Evolutionary conservation across 2,113 vertebrate species (phyloP).

Genomic region (Entomyzon cyanotis): DNA sequence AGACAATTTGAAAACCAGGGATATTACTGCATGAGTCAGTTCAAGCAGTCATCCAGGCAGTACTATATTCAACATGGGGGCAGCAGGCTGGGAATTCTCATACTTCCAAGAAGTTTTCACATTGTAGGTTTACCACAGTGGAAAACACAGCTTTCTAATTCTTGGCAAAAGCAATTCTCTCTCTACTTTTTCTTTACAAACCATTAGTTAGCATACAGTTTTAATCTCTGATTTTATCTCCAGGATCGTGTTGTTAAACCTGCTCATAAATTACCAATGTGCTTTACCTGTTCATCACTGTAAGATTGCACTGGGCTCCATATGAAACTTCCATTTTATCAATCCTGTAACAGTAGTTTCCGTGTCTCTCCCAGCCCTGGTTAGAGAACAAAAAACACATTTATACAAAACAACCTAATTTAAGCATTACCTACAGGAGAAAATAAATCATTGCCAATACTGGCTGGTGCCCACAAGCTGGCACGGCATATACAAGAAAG

Average conservation of each 20-base stretch:
- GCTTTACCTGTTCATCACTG: conserved; percentile 85
- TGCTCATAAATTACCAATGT: background rate
- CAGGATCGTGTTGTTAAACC: background rate
- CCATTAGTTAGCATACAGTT: background rate
- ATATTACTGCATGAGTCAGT: background rate
- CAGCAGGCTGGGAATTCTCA: background rate
- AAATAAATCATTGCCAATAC: background rate
- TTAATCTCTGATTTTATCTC: background rate
- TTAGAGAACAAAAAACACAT: background rate
- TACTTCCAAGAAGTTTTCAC: background rate
- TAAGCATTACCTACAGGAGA: background rate
- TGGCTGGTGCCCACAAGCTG: background rate
- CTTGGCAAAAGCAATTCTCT: background rate
- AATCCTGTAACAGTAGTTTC: conserved; percentile 87
- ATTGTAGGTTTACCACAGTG: background rate
- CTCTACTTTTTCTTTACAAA: background rate
- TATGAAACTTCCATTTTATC: conserved; percentile 76
- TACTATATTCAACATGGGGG: background rate
- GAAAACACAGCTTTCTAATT: background rate
- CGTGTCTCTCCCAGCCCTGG: conserved; percentile 89
- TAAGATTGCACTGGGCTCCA: conserved; percentile 86
- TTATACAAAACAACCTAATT: background rate
- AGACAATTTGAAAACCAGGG: background rate
- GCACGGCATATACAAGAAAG: background rate
- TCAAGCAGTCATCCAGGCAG: background rate